phyloP scores from a whole-genome alignment of 2,888 invertebrate genomes.

The Drosophila testacea region DNA sequence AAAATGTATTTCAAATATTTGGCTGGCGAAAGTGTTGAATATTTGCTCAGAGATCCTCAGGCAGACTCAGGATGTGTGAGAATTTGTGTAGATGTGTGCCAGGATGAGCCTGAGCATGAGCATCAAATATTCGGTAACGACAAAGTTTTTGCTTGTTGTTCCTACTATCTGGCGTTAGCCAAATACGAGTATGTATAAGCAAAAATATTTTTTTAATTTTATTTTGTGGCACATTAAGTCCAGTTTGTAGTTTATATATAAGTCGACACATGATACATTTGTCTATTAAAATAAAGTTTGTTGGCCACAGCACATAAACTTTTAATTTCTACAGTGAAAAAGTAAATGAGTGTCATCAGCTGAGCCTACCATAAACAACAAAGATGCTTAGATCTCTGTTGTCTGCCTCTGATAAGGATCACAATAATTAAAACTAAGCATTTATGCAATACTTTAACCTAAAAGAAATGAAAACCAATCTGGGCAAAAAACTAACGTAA shows the following conservation, averaged over 20 bases:
- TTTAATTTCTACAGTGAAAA: constrained; percentile 51
- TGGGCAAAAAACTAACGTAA: no score
- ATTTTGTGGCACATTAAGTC: constrained; percentile 46
- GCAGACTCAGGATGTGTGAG: constrained; percentile 1
- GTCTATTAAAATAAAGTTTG: constrained; percentile 12
- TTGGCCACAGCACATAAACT: constrained; percentile 27
- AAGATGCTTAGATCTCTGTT: constrained; percentile 2
- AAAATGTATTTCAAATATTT: constrained; percentile 70
- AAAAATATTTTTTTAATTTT: constrained; percentile 30
- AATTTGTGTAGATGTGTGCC: constrained; percentile 8
- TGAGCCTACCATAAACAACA: constrained; percentile 32
- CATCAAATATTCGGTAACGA: constrained; percentile 23
- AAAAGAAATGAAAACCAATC: background rate
- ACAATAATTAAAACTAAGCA: constrained; percentile 36
- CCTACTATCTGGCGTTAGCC: constrained; percentile 15
- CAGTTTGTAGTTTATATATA: constrained; percentile 31
- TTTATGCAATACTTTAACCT: constrained; percentile 31
- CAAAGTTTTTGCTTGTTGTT: constrained; percentile 36
- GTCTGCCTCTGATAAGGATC: no score
- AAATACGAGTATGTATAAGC: constrained; percentile 10
- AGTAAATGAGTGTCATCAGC: constrained; percentile 54
- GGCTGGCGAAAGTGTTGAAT: constrained; percentile 71
- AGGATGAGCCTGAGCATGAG: constrained; percentile 10
- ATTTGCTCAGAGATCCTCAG: constrained; percentile 36
- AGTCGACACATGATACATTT: constrained; percentile 13